Conservation (phyloP, 2,113 vertebrate species). For the Sebastes schlegelii region DNA sequence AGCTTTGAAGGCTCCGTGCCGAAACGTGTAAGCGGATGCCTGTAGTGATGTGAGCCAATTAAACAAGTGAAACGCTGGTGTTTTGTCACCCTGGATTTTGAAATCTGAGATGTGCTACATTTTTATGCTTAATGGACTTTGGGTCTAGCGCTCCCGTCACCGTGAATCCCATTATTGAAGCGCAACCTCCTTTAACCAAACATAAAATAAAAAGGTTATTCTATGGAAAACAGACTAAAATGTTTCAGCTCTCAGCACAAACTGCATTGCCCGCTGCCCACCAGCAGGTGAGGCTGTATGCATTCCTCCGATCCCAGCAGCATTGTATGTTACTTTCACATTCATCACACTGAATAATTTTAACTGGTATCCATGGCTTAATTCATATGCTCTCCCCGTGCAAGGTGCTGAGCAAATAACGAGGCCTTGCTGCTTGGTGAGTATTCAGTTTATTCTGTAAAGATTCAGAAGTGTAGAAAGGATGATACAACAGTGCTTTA, state of each 20-base stretch:
- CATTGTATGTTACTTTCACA: not conserved
- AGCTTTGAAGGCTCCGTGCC: no score
- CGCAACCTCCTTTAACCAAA: no score
- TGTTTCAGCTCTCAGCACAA: not conserved
- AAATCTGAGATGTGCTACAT: no score
- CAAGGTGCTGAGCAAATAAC: slow-evolving; percentile 37
- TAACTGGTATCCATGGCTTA: slow-evolving; percentile 2
- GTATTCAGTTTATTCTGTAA: slow-evolving; percentile 87
- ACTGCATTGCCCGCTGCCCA: slow-evolving; percentile 23
- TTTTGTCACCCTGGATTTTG: no score
- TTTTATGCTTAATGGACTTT: no score
- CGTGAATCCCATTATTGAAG: no score
- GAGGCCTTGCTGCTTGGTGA: slow-evolving; percentile 71
- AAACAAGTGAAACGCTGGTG: no score
- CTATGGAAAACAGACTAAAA: no score
- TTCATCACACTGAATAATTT: slow-evolving; percentile 40
- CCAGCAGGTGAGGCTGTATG: slow-evolving; percentile 70
- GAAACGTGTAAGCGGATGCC: no score
- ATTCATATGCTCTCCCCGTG: slow-evolving; percentile 32
- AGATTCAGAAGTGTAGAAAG: slow-evolving; percentile 87
- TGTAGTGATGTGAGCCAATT: no score
- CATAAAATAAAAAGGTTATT: no score
- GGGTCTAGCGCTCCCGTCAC: no score
- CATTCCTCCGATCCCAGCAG: slow-evolving; percentile 4
- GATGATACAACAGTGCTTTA: slow-evolving; percentile 85